These are phyloP conservation scores for Eupithecia insigniata DNA, from an alignment of 2,888 invertebrate genomes.

Conservation along the genomic window DNA sequence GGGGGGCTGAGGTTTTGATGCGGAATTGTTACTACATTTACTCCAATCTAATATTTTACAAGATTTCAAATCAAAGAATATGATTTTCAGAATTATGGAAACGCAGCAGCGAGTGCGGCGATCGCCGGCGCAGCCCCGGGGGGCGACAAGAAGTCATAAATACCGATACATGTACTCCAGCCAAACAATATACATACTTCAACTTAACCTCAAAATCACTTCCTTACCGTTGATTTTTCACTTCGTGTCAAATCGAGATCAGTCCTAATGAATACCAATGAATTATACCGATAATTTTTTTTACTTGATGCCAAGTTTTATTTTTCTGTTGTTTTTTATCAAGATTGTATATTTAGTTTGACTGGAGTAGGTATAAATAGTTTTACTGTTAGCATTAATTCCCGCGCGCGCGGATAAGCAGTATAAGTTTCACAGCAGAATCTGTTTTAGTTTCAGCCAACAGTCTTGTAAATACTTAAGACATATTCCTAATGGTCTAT, in stretches of 20 bases:
- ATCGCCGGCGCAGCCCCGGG: conserved; percentile 43
- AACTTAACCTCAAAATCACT: not conserved
- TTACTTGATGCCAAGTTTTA: not conserved
- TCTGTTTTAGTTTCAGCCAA: conserved; percentile 11
- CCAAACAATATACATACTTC: not conserved
- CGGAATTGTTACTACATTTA: not conserved
- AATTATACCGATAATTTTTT: not conserved
- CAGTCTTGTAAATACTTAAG: conserved; percentile 6
- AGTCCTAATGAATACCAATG: not conserved
- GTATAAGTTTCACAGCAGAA: not conserved
- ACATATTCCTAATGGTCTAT: not conserved
- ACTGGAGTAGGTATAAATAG: not conserved
- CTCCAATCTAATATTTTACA: not conserved
- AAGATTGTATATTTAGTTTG: not conserved
- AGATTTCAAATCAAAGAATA: not conserved
- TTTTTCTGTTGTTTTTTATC: not conserved
- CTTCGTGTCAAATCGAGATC: not conserved
- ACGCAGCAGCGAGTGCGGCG: conserved; percentile 44
- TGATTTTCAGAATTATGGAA: conserved; percentile 64
- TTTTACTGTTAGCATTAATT: not conserved
- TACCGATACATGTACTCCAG: not conserved
- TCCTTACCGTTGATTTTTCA: not conserved
- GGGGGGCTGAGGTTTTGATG: not conserved
- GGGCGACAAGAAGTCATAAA: conserved; percentile 68
- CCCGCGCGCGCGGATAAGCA: not conserved